phyloP scores from a whole-genome alignment of 2,888 invertebrate genomes.

The Autographa gamma region DNA sequence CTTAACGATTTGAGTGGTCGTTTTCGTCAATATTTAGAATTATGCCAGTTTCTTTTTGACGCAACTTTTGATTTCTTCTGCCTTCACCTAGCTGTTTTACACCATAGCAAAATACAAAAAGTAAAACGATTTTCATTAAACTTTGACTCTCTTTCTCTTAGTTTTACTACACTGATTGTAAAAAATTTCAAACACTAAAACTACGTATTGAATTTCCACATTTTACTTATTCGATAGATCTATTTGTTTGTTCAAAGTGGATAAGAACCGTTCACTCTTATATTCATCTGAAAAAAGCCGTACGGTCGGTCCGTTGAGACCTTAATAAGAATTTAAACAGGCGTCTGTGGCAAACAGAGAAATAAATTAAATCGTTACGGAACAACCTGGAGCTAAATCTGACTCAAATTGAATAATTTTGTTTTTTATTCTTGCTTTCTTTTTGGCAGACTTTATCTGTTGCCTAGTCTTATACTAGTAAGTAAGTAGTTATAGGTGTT shows the following conservation, averaged over 20 bases:
- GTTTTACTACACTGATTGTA: too few species aligned
- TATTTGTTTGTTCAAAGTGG: slow-evolving; percentile 59
- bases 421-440: not conserved
- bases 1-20: too few species aligned
- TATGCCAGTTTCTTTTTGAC: too few species aligned
- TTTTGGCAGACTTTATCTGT: not conserved
- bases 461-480: too few species aligned
- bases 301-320: slow-evolving; percentile 32
- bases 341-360: slow-evolving; percentile 40
- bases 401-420: slow-evolving; percentile 11
- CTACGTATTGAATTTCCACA: not conserved
- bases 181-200: not conserved
- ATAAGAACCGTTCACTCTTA: slow-evolving; percentile 41
- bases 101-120: too few species aligned
- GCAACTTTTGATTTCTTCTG: too few species aligned
- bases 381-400: slow-evolving; percentile 6
- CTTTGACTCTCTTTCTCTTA: too few species aligned
- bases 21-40: too few species aligned
- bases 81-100: too few species aligned
- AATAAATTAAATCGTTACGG: slow-evolving; percentile 53
- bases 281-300: slow-evolving; percentile 38
- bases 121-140: too few species aligned
- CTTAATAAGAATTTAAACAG: slow-evolving; percentile 53
- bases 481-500: too few species aligned
- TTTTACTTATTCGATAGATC: slow-evolving; percentile 35